These are phyloP conservation scores for Bryconaethiops microstoma DNA, from an alignment of 2,797 vertebrate species.

Conservation along the genomic window DNA sequence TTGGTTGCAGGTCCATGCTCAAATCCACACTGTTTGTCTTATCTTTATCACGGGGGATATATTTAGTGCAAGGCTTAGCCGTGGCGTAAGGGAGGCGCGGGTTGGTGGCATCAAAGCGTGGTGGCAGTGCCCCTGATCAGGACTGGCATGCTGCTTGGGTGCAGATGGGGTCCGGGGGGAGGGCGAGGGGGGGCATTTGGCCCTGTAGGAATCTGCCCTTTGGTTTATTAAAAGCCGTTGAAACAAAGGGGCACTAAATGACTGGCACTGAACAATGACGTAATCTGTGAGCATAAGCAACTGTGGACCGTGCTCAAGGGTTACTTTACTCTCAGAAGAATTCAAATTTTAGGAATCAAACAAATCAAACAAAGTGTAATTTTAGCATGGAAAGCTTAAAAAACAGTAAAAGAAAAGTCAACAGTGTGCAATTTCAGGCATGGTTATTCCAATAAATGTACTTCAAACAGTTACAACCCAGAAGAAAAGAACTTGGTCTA, in stretches of 20 bases:
- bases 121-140: conserved; percentile 70
- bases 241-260: conserved; percentile 74
- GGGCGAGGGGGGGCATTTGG: conserved; percentile 54
- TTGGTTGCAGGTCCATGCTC: conserved; percentile 74
- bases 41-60: conserved; percentile 80
- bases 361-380: conserved; percentile 12
- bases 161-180: conserved; percentile 51
- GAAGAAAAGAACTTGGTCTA: neutral
- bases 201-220: conserved; percentile 83
- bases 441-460: neutral
- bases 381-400: neutral
- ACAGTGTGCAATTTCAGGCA: neutral
- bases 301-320: neutral
- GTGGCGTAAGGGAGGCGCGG: conserved; percentile 68
- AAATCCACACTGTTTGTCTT: conserved; percentile 83
- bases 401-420: neutral
- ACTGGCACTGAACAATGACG: conserved; percentile 58
- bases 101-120: conserved; percentile 71
- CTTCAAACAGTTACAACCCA: conserved; percentile 10
- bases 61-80: conserved; percentile 85
- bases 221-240: conserved; percentile 86
- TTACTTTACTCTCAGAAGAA: conserved; percentile 24
- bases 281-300: conserved; percentile 45
- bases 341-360: conserved; percentile 16
- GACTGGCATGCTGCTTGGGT: conserved; percentile 71